These are phyloP conservation scores for Thamnophis elegans DNA, from an alignment of 2,797 vertebrate genomes.

Conservation along the genomic window DNA sequence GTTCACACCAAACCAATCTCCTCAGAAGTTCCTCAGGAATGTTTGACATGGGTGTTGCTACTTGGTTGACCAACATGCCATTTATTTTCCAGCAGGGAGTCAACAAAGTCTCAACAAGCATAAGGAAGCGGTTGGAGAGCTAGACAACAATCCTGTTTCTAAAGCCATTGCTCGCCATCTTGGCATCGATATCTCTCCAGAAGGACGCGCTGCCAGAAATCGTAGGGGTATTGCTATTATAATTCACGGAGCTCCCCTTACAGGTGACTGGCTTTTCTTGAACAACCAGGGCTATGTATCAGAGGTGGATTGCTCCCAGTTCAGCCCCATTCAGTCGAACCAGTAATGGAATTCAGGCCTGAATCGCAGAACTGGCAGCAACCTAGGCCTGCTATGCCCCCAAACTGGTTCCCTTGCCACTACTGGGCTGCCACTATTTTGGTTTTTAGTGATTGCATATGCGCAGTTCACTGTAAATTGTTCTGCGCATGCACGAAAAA, in stretches of 20 bases:
- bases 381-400: too few relatives aligned
- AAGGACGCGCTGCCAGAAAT: constrained; percentile 64
- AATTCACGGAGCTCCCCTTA: constrained; percentile 81
- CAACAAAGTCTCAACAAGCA: constrained; percentile 8
- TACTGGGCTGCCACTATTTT: too few relatives aligned
- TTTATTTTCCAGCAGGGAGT: constrained; percentile 30
- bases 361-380: too few relatives aligned
- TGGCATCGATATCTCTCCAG: constrained; percentile 71
- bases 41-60: neutral
- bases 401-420: too few relatives aligned
- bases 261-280: constrained; percentile 70
- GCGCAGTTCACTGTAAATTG: too few relatives aligned
- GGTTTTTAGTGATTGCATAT: too few relatives aligned
- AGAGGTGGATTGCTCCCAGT: too few relatives aligned
- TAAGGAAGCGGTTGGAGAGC: constrained; percentile 60
- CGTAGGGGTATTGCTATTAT: constrained; percentile 79
- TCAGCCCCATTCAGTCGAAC: too few relatives aligned
- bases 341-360: too few relatives aligned
- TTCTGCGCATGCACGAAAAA: too few relatives aligned
- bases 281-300: neutral
- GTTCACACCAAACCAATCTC: neutral
- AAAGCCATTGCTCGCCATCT: constrained; percentile 77
- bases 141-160: constrained; percentile 74
- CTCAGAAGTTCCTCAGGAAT: neutral
- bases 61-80: neutral